Evolutionary conservation across 2,113 vertebrate genomes (phyloP).

Genomic region (Mionectes macconnelli): DNA sequence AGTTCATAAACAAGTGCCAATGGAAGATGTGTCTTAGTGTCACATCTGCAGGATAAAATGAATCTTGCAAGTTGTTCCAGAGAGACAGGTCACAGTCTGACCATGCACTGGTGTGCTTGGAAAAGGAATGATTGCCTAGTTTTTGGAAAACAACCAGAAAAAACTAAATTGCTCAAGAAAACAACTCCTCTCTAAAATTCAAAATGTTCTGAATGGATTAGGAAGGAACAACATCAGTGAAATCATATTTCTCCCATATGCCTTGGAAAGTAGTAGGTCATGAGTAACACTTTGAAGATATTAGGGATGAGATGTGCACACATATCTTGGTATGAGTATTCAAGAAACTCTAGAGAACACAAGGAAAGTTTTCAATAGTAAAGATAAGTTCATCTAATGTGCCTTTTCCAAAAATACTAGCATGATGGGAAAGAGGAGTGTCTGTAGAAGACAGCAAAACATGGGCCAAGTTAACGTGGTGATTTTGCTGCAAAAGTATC

Average conservation of each 20-base stretch:
- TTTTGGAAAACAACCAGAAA: conserved; percentile 58
- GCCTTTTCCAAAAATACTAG: background rate
- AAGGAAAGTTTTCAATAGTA: background rate
- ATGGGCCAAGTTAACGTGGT: background rate
- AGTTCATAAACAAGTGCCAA: background rate
- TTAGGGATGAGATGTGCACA: background rate
- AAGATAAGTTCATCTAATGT: background rate
- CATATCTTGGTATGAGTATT: background rate
- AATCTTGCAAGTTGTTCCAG: background rate
- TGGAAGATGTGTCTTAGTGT: background rate
- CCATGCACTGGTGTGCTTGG: conserved; percentile 29
- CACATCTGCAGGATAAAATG: background rate
- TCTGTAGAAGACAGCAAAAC: background rate
- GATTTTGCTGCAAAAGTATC: background rate
- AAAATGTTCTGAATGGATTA: conserved; percentile 49
- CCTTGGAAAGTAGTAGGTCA: conserved; percentile 30
- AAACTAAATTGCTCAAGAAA: conserved; percentile 53
- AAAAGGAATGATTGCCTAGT: conserved; percentile 36
- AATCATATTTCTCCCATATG: conserved; percentile 39
- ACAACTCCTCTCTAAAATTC: conserved; percentile 33
- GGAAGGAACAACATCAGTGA: conserved; percentile 18
- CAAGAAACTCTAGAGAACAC: background rate
- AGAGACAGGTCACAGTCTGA: conserved; percentile 39
- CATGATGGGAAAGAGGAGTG: background rate
- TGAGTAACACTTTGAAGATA: background rate